Base-by-base conservation (phyloP, 1,140 invertebrate species). In the Trichomalopsis sarcophagae region DNA sequence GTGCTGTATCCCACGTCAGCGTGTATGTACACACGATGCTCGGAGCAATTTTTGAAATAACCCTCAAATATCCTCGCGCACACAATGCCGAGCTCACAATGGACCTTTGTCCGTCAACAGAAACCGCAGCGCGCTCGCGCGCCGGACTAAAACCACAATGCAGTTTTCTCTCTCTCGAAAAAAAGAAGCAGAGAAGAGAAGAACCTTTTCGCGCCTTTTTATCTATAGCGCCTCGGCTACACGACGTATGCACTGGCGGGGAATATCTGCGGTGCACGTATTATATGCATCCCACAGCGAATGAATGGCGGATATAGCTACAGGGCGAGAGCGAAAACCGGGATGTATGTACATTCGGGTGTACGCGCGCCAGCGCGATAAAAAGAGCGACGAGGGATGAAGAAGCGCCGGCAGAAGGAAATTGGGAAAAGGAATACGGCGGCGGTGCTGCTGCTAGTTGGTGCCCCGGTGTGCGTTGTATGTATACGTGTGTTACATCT, bases 371-470 rank as follows among this genome's bases (percentile, higher is more conserved):
- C 33, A 36, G 5, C 68, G 68, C 69, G 27, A 71, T 71, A 71
- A 71, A 71, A 71, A 71, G 23, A 11, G 27, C 23, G 69, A 17
- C 11, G 23, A 30, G 69, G 11, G 30, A 71, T 21, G 11, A 71
- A 33, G 27, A 71, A 71, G 69, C 11, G 33, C 17, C 17, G 71
- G 36, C 7, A 36, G 73, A 71, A 71, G 68, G 68, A 71, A 71
- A 71, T 71, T 71, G 68, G 30, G 68, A 71, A 33, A 71, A 62
- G 30, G 69, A 71, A 33, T 30, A 33, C 11, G 69, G 69, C n/a
- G 10, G 23, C 23, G 69, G 71, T 36, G 71, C 36, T 27, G 27
- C 27, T 27, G 27, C 27, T 21, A 36, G 21, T 33, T 27, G 10
- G 33, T 27, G 27, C 27, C 27, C 1, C 27, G 27, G 27, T 27